These are phyloP conservation scores for Ciona savignyi DNA, from an alignment of 23 tunicate genomes.

Conservation along the genomic window DNA sequence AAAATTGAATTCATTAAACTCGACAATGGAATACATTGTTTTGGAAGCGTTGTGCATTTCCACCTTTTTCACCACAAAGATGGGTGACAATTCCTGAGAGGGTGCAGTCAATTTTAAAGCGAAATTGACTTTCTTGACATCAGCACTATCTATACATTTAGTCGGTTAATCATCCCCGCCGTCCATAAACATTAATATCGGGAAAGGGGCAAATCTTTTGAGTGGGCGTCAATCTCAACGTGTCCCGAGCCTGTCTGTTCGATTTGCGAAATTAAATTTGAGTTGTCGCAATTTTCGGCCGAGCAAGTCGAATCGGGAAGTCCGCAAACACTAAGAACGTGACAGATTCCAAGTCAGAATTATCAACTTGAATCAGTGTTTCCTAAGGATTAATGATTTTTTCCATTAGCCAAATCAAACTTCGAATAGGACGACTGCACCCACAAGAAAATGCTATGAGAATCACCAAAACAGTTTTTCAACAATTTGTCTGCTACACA, in stretches of 20 bases:
- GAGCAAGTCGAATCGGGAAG: background rate
- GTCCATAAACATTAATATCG: conserved; percentile 1
- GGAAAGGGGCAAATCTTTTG: background rate
- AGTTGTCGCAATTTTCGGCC: background rate
- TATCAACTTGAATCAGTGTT: background rate
- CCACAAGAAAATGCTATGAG: too few species aligned
- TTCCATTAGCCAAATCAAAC: too few species aligned
- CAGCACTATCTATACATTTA: too few species aligned
- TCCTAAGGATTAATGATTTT: too few species aligned
- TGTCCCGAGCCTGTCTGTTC: background rate
- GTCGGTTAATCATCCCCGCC: background rate
- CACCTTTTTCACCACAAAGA: too few species aligned
- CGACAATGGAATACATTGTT: background rate
- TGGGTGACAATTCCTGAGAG: too few species aligned
- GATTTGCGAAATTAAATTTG: background rate
- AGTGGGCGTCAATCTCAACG: background rate
- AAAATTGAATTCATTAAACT: background rate
- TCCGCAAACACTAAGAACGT: background rate
- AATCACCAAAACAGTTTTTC: too few species aligned
- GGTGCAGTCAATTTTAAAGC: too few species aligned
- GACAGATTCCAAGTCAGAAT: background rate
- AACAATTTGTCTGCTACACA: too few species aligned
- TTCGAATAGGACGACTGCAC: too few species aligned
- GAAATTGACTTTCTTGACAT: background rate
- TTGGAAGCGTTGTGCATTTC: background rate